These are phyloP conservation scores for Mus spicilegus DNA, from an alignment of 2,113 vertebrate species.

Conservation along the genomic window DNA sequence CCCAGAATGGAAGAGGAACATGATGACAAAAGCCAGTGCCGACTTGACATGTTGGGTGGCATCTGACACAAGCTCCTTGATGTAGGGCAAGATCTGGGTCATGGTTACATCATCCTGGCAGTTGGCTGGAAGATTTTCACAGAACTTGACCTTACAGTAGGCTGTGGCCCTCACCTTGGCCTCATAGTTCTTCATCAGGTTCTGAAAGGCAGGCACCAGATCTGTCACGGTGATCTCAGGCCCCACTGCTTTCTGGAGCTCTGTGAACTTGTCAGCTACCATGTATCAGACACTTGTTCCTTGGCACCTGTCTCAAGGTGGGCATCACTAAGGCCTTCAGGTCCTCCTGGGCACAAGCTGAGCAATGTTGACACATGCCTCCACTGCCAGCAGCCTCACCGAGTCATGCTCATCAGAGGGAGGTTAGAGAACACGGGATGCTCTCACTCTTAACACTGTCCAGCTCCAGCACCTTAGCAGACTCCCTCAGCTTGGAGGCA, in stretches of 20 bases:
- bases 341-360: slow-evolving; percentile 88
- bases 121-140: slow-evolving; percentile 86
- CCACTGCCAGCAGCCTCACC: slow-evolving; percentile 83
- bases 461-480: slow-evolving; percentile 88
- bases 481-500: slow-evolving; percentile 89
- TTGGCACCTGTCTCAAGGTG: slow-evolving; percentile 87
- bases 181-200: slow-evolving; percentile 90
- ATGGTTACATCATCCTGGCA: slow-evolving; percentile 87
- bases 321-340: slow-evolving; percentile 88
- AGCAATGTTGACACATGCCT: slow-evolving; percentile 86
- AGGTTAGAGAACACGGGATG: slow-evolving; percentile 89
- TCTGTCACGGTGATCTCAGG: slow-evolving; percentile 88
- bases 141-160: slow-evolving; percentile 88
- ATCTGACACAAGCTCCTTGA: slow-evolving; percentile 88
- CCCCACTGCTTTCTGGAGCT: slow-evolving; percentile 88
- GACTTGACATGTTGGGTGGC: slow-evolving; percentile 89
- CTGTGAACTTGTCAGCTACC: slow-evolving; percentile 89
- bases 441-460: slow-evolving; percentile 88
- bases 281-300: slow-evolving; percentile 88
- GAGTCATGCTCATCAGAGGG: slow-evolving; percentile 87
- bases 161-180: slow-evolving; percentile 87
- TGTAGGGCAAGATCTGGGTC: slow-evolving; percentile 86
- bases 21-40: slow-evolving; percentile 88
- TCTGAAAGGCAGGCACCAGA: slow-evolving; percentile 88
- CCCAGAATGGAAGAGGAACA: slow-evolving; percentile 87